phyloP scores from a whole-genome alignment of 1,140 invertebrate species.

The Geopemphigus sp. region DNA sequence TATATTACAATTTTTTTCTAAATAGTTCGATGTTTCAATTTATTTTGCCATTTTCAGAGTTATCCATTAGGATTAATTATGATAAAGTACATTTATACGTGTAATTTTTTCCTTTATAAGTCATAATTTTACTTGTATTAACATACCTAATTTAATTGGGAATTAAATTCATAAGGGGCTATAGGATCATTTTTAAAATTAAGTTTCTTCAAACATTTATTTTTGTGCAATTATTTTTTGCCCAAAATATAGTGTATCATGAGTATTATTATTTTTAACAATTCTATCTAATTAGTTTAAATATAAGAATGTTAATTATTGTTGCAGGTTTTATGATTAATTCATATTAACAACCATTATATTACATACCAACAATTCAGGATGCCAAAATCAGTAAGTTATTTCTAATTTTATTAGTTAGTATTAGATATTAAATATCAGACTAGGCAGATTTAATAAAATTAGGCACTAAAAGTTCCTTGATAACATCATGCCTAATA shows the following conservation, averaged over 20 bases:
- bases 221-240: neutral
- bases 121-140: too few species aligned
- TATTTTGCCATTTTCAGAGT: too few species aligned
- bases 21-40: too few species aligned
- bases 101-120: too few species aligned
- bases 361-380: neutral
- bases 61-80: too few species aligned
- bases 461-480: neutral
- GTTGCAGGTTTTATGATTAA: slow-evolving; percentile 37
- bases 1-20: too few species aligned
- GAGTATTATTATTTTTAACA: neutral
- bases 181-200: neutral
- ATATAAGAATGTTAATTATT: neutral
- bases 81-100: too few species aligned
- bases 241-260: neutral
- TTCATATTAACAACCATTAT: neutral
- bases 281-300: neutral
- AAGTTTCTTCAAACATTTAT: neutral
- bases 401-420: neutral
- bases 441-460: neutral
- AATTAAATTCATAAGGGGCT: too few species aligned
- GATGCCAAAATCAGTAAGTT: slow-evolving; percentile 47
- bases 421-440: neutral
- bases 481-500: too few species aligned
- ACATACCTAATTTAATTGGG: too few species aligned